Evolutionary conservation across 2,797 vertebrate genomes (phyloP).

Genomic region (Lates japonicus): DNA sequence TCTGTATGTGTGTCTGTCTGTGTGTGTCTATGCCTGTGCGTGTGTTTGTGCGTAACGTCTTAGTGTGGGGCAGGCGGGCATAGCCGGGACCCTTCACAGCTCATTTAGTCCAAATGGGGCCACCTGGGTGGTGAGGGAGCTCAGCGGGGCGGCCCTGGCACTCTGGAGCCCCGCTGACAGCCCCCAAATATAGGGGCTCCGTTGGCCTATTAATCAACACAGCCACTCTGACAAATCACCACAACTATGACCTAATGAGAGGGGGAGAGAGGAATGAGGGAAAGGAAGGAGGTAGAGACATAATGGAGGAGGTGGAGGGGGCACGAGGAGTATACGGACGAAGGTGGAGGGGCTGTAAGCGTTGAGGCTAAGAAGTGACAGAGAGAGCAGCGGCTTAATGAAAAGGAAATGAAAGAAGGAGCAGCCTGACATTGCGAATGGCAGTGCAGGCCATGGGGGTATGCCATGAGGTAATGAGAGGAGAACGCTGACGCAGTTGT

Average conservation of each 20-base stretch:
- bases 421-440: slow-evolving; percentile 68
- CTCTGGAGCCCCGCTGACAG: slow-evolving; percentile 92
- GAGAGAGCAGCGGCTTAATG: slow-evolving; percentile 74
- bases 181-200: slow-evolving; percentile 90
- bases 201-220: slow-evolving; percentile 92
- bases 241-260: slow-evolving; percentile 87
- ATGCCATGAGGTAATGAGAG: slow-evolving; percentile 75
- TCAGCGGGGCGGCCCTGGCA: slow-evolving; percentile 90
- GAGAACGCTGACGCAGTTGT: slow-evolving; percentile 79
- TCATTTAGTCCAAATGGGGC: slow-evolving; percentile 98
- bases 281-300: slow-evolving; percentile 71
- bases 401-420: slow-evolving; percentile 83
- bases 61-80: slow-evolving; percentile 86
- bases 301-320: slow-evolving; percentile 72
- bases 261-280: slow-evolving; percentile 73
- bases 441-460: slow-evolving; percentile 67
- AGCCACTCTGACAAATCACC: slow-evolving; percentile 91
- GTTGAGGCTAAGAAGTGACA: slow-evolving; percentile 70
- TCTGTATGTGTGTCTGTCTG: slow-evolving; percentile 24
- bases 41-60: slow-evolving; percentile 78
- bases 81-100: slow-evolving; percentile 96
- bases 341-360: slow-evolving; percentile 64
- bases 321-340: slow-evolving; percentile 53
- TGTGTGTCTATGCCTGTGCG: slow-evolving; percentile 38
- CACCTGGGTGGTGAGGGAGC: slow-evolving; percentile 95